Evolutionary conservation across 2,888 invertebrate species (phyloP).

Genomic region (Eilema sororculum): DNA sequence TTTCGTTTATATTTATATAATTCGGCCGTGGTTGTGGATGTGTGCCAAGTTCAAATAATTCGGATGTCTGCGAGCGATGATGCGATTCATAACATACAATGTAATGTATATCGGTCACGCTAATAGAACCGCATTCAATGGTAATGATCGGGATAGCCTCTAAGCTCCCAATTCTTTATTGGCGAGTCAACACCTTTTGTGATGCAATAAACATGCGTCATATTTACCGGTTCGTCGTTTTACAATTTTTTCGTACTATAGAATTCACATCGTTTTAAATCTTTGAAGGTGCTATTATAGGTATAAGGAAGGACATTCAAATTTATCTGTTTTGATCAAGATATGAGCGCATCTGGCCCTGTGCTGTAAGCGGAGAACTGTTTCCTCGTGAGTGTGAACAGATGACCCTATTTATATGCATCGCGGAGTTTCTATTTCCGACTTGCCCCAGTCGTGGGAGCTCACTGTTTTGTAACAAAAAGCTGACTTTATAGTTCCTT

Average conservation of each 20-base stretch:
- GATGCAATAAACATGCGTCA: not conserved
- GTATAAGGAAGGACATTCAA: not conserved
- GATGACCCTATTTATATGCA: constrained; percentile 44
- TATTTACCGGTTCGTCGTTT: not conserved
- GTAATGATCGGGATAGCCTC: not conserved
- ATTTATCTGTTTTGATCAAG: not conserved
- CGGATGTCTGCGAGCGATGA: not conserved
- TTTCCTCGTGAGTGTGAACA: constrained; percentile 24
- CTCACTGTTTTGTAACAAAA: constrained; percentile 41
- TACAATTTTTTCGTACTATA: not conserved
- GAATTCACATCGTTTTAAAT: not conserved
- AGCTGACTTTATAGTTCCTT: constrained; percentile 41
- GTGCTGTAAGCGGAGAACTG: not conserved
- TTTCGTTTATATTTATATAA: not conserved
- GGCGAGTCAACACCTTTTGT: not conserved
- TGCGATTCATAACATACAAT: not conserved
- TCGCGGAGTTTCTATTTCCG: constrained; percentile 46
- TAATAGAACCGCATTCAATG: not conserved
- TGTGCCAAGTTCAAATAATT: not conserved
- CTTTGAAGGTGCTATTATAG: not conserved
- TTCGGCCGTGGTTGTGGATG: not conserved
- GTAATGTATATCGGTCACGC: not conserved
- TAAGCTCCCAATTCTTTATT: not conserved
- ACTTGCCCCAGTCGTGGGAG: constrained; percentile 40
- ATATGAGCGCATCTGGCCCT: not conserved